A percentile compares a stretch with the other conserved stretches of the same genome.
Evolutionary conservation across 1,140 invertebrate species (phyloP).

Genomic region (Eubasilissa regina): DNA sequence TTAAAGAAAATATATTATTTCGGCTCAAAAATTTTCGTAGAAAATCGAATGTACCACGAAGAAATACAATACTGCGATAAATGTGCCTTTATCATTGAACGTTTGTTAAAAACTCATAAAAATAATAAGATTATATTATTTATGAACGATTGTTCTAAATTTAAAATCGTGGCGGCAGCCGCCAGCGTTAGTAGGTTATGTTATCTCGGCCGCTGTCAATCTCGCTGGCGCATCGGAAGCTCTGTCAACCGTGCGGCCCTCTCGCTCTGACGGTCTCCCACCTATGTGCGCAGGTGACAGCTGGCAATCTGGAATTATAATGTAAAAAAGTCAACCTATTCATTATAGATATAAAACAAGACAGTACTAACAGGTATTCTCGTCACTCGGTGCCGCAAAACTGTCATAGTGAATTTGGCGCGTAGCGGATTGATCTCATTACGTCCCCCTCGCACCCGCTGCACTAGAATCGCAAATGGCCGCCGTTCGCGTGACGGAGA

Average conservation of each 20-base stretch:
- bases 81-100: too few species aligned
- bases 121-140: too few species aligned
- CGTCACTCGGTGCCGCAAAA: neutral
- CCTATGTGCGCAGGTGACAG: neutral
- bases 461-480: conserved; percentile 48
- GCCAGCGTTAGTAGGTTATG: conserved; percentile 35
- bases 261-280: conserved; percentile 6
- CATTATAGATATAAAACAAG: neutral
- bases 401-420: neutral
- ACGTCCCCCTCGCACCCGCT: conserved; percentile 33
- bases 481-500: conserved; percentile 13
- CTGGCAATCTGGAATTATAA: neutral
- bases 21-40: too few species aligned
- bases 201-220: conserved; percentile 46
- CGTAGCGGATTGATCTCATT: neutral
- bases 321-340: neutral
- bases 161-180: conserved; percentile 4
- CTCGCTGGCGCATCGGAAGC: conserved; percentile 39
- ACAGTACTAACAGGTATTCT: neutral
- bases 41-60: too few species aligned
- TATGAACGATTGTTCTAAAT: neutral
- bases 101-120: too few species aligned
- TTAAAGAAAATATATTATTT: too few species aligned
- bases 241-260: conserved; percentile 25
- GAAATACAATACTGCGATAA: too few species aligned